These are phyloP conservation scores for Chromoteleia sp. DNA, from an alignment of 2,888 invertebrate species.

Conservation along the genomic window DNA sequence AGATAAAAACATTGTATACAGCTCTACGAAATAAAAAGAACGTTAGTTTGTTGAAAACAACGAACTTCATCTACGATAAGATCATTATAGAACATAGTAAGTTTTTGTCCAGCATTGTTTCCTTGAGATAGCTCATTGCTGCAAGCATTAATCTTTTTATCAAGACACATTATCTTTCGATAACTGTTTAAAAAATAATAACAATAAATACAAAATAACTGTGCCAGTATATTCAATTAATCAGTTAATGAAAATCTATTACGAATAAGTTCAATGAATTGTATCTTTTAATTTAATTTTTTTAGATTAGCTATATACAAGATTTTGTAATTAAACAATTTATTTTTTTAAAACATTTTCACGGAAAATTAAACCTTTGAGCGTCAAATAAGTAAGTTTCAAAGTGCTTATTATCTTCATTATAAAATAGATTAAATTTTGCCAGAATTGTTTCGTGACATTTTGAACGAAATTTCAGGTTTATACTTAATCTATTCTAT, in stretches of 20 bases:
- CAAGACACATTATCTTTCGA: background rate
- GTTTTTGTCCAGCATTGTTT: background rate
- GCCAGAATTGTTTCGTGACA: conserved; percentile 9
- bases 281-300: no score
- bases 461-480: background rate
- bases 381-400: background rate
- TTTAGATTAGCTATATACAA: no score
- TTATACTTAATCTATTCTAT: background rate
- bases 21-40: background rate
- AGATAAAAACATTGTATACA: background rate
- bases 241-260: background rate
- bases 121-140: background rate
- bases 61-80: conserved; percentile 10
- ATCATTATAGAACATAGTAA: conserved; percentile 14
- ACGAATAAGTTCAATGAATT: background rate
- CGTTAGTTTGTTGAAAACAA: conserved; percentile 18
- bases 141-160: background rate
- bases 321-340: no score
- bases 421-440: background rate
- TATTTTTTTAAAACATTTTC: no score
- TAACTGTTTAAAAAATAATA: background rate
- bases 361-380: background rate
- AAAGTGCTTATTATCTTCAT: background rate
- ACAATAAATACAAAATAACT: background rate
- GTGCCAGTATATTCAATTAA: background rate